Conservation (phyloP, 2,888 invertebrate species). For the Hemicrepidius hirtus region DNA sequence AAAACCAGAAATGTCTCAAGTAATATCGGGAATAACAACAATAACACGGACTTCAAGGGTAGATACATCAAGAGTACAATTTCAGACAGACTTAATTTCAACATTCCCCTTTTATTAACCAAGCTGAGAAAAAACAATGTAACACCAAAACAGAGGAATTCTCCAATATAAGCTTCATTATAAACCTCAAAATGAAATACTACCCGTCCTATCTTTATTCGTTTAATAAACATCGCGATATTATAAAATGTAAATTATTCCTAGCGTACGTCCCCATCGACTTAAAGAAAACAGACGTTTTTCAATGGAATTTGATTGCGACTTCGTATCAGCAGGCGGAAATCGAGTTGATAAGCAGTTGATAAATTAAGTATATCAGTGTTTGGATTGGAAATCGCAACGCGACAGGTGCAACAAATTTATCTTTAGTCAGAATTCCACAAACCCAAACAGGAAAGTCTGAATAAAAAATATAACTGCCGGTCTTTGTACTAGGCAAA, state of each 20-base stretch:
- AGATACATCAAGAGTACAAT: background rate
- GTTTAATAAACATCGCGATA: too few relatives aligned
- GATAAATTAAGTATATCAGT: slow-evolving; percentile 28
- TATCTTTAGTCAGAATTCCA: too few relatives aligned
- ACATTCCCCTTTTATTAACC: slow-evolving; percentile 20
- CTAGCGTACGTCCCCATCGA: too few relatives aligned
- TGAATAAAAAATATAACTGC: slow-evolving; percentile 6
- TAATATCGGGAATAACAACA: background rate
- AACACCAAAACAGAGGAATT: background rate
- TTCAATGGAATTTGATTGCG: slow-evolving; percentile 20
- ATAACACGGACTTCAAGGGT: background rate
- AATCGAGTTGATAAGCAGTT: slow-evolving; percentile 22
- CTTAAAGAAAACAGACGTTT: background rate
- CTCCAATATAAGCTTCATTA: background rate
- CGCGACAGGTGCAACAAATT: slow-evolving; percentile 29
- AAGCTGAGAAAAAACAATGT: slow-evolving; percentile 3
- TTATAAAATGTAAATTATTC: background rate
- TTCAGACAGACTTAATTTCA: slow-evolving; percentile 5
- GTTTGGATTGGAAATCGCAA: slow-evolving; percentile 14
- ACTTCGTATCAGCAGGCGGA: slow-evolving; percentile 10
- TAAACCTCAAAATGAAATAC: background rate
- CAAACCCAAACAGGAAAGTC: background rate
- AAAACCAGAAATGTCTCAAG: too few relatives aligned
- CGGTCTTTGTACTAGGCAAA: background rate
- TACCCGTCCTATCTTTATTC: too few relatives aligned